A percentile compares a stretch with the other conserved stretches of the same genome.
Conservation (phyloP, 2,113 vertebrate genomes). For the Rhodinocichla rosea region DNA sequence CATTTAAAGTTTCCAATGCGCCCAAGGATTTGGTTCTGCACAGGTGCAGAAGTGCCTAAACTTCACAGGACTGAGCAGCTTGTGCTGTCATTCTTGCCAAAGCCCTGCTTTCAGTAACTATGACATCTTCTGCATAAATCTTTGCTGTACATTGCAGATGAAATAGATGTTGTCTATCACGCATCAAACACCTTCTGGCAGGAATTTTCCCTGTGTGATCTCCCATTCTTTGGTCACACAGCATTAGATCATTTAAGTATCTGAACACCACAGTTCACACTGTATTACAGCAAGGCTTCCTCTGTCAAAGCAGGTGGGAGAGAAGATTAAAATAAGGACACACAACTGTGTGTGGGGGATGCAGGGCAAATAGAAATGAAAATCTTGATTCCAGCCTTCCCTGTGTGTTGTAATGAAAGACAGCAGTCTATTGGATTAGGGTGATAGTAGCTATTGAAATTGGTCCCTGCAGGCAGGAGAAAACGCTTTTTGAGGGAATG, state of each 20-base stretch:
- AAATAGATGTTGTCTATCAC: not conserved
- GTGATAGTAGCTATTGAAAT: not conserved
- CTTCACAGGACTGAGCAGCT: not conserved
- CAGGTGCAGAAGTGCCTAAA: not conserved
- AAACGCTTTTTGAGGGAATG: not conserved
- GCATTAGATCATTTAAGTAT: not conserved
- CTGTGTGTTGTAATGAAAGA: not conserved
- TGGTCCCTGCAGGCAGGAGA: not conserved
- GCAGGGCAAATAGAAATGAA: not conserved
- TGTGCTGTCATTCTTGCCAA: not conserved
- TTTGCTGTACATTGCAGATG: not conserved
- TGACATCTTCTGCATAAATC: not conserved
- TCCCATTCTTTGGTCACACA: not conserved
- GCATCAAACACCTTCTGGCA: not conserved
- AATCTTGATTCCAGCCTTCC: not conserved
- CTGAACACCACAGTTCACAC: not conserved
- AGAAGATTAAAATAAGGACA: slow-evolving; percentile 8
- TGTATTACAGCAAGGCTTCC: not conserved
- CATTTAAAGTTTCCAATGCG: not conserved
- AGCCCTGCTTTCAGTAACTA: not conserved
- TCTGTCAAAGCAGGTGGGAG: not conserved
- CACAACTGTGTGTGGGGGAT: not conserved
- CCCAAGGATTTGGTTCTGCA: not conserved
- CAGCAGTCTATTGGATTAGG: not conserved
- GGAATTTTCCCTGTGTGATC: not conserved